A percentile compares a stretch with the other conserved stretches of the same genome.
Conservation (phyloP, 2,113 vertebrate species). For the Vanacampus margaritifer region DNA sequence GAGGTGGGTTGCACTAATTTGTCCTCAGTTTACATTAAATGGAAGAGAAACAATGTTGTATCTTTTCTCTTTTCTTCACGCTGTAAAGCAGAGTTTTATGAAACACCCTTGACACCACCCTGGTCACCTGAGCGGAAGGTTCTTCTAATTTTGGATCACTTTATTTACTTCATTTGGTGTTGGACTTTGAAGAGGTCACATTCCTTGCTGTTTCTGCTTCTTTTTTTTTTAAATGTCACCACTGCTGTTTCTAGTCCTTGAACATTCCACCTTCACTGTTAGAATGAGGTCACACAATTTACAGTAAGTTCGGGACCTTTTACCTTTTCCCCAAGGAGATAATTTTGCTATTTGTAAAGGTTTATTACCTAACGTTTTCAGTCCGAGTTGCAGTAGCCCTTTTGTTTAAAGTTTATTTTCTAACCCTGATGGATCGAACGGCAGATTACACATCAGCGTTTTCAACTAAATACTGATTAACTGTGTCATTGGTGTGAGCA, state of each 20-base stretch:
- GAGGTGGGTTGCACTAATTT: conserved; percentile 35
- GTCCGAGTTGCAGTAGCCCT: too few species aligned
- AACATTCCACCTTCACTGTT: too few species aligned
- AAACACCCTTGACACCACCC: background rate
- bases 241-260: background rate
- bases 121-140: background rate
- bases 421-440: too few species aligned
- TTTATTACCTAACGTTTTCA: background rate
- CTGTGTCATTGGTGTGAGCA: too few species aligned
- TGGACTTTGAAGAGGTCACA: too few species aligned
- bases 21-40: background rate
- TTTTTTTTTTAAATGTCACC: background rate
- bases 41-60: background rate
- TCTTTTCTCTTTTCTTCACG: background rate
- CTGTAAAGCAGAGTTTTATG: background rate
- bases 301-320: background rate
- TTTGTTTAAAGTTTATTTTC: too few species aligned
- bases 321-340: background rate
- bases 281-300: background rate
- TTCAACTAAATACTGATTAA: too few species aligned
- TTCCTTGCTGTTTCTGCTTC: too few species aligned
- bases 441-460: too few species aligned
- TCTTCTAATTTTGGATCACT: background rate
- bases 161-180: background rate
- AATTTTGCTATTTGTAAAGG: background rate